Base-by-base conservation (phyloP, 2,797 vertebrate genomes). In the Rhinophrynus dorsalis region DNA sequence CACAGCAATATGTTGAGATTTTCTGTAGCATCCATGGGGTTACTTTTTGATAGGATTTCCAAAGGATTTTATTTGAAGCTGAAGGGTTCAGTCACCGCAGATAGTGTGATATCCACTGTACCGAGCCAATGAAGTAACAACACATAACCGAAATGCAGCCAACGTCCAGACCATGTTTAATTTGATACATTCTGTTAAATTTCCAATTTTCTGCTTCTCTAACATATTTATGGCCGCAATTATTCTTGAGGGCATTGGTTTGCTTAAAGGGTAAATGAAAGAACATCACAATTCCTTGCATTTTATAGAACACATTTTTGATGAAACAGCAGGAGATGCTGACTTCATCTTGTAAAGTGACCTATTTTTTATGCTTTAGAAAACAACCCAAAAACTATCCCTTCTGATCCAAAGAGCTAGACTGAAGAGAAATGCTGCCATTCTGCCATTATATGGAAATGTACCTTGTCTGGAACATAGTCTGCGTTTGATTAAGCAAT, bases 391-490 rank as follows among this genome's bases (percentile, higher is more conserved):
- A 78, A 55, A 81, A 81, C 79, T 79, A 90, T 84, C 84, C 85
- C 76, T 23, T 9, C 54, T 29, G 33, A 54, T 32, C 85, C 82
- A 89, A 90, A 86, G 85, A 85, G 82, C 88, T 80, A 73, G 83
- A 85, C 86, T 88, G 86, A 91, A 88, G 92, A 91, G 86, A 90
- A 86, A 78, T 80, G 64, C 68, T 81, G 66, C 68, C 82, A 82
- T 81, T 77, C 68, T 88, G 84, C 81, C 79, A 82, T 83, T 88
- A 79, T 84, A 75, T 78, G 81, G 88, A 87, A 84, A 77, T 81
- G 81, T 83, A 82, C 85, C 85, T 79, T 92, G 92, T 90, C 87
- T 92, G 86, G 84, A 86, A 83, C 71, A 79, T 75, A 78, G 77
- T 80, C 84, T 85, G 84, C 77, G 77, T 90, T 89, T 84, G 77